Percentiles rank a stretch among this genome's conserved stretches.
These are phyloP conservation scores for Pantherophis alleghaniensis DNA, from an alignment of 2,797 vertebrate species.

Conservation along the genomic window DNA sequence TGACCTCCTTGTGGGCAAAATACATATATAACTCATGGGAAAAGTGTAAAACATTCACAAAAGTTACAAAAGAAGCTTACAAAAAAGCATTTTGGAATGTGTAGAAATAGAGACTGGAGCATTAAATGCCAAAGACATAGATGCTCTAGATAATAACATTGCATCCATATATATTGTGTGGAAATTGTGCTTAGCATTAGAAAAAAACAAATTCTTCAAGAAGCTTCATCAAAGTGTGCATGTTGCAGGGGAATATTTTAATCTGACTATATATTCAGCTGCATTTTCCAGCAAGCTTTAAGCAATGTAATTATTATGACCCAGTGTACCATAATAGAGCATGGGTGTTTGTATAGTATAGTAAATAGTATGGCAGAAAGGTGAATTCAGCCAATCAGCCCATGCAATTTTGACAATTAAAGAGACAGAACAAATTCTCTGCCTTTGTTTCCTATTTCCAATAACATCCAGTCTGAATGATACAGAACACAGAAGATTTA, in stretches of 20 bases:
- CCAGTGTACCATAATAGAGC: neutral
- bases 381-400: neutral
- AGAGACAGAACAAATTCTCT: neutral
- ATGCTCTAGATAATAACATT: neutral
- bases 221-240: neutral
- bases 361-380: neutral
- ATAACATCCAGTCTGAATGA: neutral
- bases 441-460: neutral
- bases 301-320: neutral
- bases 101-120: neutral
- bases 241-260: neutral
- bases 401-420: neutral
- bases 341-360: neutral
- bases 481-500: neutral
- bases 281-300: neutral
- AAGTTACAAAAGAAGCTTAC: neutral
- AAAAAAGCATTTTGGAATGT: neutral
- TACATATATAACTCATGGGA: neutral
- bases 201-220: neutral
- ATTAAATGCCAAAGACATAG: neutral
- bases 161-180: neutral
- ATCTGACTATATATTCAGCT: neutral
- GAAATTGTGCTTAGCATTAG: neutral
- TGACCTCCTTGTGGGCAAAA: neutral
- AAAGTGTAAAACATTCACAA: neutral